Evolutionary conservation across 2,888 invertebrate species (phyloP).

Genomic region (Dicyrtomina minuta): DNA sequence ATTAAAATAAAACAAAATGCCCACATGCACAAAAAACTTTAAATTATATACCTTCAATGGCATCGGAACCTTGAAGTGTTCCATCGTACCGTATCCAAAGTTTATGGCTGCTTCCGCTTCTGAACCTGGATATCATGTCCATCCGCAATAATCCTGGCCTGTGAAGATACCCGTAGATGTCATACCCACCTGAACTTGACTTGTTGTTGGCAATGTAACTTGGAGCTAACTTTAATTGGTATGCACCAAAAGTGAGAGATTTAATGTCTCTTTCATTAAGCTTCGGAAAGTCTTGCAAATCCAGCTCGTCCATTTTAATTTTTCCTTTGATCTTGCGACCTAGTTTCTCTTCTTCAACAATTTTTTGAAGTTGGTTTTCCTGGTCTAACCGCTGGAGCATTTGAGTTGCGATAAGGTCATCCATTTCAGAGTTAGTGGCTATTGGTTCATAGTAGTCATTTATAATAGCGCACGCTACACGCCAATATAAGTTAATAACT

Average conservation of each 20-base stretch:
- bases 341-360: neutral
- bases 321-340: neutral
- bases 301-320: neutral
- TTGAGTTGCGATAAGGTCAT: neutral
- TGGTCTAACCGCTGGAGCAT: neutral
- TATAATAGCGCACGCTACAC: slow-evolving; percentile 15
- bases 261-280: neutral
- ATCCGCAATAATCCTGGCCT: too few species aligned
- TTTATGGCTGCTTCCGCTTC: too few species aligned
- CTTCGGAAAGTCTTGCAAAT: neutral
- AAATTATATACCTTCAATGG: too few species aligned
- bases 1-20: too few species aligned
- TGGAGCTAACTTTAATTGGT: neutral
- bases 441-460: neutral
- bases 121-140: too few species aligned
- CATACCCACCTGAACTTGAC: too few species aligned
- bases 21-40: too few species aligned
- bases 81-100: too few species aligned
- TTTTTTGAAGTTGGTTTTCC: neutral
- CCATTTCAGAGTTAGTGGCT: neutral
- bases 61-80: too few species aligned
- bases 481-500: neutral
- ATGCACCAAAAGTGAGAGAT: neutral
- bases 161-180: too few species aligned
- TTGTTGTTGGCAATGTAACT: neutral